These are phyloP conservation scores for Micromussa lordhowensis DNA, from an alignment of 92 coral and sea anemone species.

Conservation along the genomic window DNA sequence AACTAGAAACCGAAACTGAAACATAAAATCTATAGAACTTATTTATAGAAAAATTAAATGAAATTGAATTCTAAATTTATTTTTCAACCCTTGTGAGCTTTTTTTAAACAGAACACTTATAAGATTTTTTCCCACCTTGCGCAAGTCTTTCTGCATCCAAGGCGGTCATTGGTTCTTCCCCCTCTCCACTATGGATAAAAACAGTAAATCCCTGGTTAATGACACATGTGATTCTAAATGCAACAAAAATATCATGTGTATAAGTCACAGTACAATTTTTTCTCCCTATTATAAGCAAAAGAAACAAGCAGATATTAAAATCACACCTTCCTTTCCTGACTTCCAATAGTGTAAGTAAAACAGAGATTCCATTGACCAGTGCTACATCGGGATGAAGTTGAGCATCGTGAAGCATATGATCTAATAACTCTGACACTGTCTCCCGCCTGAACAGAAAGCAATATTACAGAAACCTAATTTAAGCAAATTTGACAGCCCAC, in stretches of 20 bases:
- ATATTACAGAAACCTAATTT: not conserved
- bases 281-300: not conserved
- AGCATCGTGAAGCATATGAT: constrained; percentile 92
- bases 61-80: not conserved
- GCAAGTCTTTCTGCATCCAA: constrained; percentile 96
- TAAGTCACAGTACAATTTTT: not conserved
- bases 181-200: constrained; percentile 72
- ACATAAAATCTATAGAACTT: not conserved
- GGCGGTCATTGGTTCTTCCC: constrained; percentile 98
- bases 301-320: not conserved
- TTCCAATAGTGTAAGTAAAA: constrained; percentile 90
- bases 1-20: not conserved
- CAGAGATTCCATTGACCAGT: constrained; percentile 94
- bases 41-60: not conserved
- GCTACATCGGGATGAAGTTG: constrained; percentile 94
- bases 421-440: constrained; percentile 82
- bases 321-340: constrained; percentile 89
- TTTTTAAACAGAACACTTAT: not conserved
- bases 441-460: constrained; percentile 78
- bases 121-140: constrained; percentile 67
- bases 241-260: not conserved
- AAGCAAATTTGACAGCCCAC: not conserved
- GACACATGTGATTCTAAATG: not conserved
- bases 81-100: not conserved
- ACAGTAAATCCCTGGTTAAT: not conserved